Percentiles rank a stretch among this genome's conserved stretches.
Conservation (phyloP, 2,113 vertebrate species). For the Strix aluco region DNA sequence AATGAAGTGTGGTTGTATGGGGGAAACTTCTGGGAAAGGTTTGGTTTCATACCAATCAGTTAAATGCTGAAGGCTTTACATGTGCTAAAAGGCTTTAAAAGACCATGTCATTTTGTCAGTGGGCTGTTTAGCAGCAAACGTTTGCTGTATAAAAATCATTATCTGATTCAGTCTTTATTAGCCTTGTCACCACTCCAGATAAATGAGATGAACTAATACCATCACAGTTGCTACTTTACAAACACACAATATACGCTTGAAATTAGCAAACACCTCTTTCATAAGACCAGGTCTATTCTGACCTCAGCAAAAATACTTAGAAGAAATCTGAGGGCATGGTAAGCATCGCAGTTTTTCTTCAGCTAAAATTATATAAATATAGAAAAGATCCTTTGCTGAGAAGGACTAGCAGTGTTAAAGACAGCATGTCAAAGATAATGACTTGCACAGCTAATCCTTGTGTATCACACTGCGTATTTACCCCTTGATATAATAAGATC, state of each 20-base stretch:
- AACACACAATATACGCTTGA: not conserved
- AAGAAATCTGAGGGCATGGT: not conserved
- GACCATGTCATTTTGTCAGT: not conserved
- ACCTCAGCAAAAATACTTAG: not conserved
- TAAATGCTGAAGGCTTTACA: slow-evolving; percentile 11
- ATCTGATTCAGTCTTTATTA: slow-evolving; percentile 22
- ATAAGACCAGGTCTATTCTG: not conserved
- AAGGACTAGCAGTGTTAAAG: not conserved
- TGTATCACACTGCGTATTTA: slow-evolving; percentile 30
- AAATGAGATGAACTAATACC: not conserved
- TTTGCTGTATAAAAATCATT: slow-evolving; percentile 4
- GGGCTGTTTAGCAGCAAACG: not conserved
- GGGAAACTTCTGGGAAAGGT: slow-evolving; percentile 15
- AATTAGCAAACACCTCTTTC: not conserved
- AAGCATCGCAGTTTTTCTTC: not conserved
- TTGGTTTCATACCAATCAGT: not conserved
- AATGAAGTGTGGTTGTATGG: not conserved
- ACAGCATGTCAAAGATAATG: slow-evolving; percentile 14
- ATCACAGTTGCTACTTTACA: not conserved
- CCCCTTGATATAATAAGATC: not conserved
- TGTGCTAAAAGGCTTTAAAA: slow-evolving; percentile 27
- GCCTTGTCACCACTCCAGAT: not conserved
- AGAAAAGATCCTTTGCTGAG: not conserved
- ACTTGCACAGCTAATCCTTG: not conserved
- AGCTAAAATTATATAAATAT: not conserved